Percentiles rank a stretch among this genome's conserved stretches.
These are phyloP conservation scores for Amitus sp. DNA, from an alignment of 2,888 invertebrate genomes.

Conservation along the genomic window DNA sequence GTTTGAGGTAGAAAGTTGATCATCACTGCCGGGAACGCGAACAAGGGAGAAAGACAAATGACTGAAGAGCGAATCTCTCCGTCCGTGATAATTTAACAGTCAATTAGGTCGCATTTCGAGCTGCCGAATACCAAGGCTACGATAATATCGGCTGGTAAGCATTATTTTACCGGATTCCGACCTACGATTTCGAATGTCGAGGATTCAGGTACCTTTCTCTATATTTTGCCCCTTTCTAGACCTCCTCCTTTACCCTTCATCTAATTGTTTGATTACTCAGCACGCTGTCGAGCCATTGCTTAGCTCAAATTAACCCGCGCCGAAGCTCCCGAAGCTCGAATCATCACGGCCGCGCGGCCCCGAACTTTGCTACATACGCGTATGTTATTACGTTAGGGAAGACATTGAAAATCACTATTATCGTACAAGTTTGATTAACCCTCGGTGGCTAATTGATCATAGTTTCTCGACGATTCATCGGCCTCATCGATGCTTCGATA, in stretches of 20 bases:
- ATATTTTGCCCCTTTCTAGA: slow-evolving; percentile 37
- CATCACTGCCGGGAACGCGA: slow-evolving; percentile 32
- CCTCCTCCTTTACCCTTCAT: slow-evolving; percentile 36
- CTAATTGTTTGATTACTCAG: slow-evolving; percentile 67
- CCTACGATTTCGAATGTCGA: slow-evolving; percentile 41
- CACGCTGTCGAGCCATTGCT: slow-evolving; percentile 60
- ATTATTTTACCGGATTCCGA: slow-evolving; percentile 60
- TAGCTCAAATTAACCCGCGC: slow-evolving; percentile 59
- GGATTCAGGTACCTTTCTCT: slow-evolving; percentile 43
- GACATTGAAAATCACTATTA: slow-evolving; percentile 33
- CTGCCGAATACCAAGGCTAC: slow-evolving; percentile 47
- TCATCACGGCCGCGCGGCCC: slow-evolving; percentile 56
- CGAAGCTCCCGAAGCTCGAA: slow-evolving; percentile 38
- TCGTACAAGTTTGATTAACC: slow-evolving; percentile 52
- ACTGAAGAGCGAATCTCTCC: slow-evolving; percentile 41
- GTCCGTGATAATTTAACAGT: slow-evolving; percentile 61
- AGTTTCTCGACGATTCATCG: slow-evolving; percentile 46
- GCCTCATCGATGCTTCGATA: slow-evolving; percentile 31
- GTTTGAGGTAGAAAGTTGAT: slow-evolving; percentile 38
- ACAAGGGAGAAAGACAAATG: slow-evolving; percentile 39
- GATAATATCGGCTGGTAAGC: slow-evolving; percentile 60
- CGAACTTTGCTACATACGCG: slow-evolving; percentile 48
- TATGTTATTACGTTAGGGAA: slow-evolving; percentile 50
- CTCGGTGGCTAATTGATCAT: slow-evolving; percentile 56
- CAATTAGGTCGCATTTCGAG: slow-evolving; percentile 58